Evolutionary conservation across 2,888 invertebrate genomes (phyloP), one percentile per base, ranked within the genome.

Genomic region (Lithophane socia): DNA sequence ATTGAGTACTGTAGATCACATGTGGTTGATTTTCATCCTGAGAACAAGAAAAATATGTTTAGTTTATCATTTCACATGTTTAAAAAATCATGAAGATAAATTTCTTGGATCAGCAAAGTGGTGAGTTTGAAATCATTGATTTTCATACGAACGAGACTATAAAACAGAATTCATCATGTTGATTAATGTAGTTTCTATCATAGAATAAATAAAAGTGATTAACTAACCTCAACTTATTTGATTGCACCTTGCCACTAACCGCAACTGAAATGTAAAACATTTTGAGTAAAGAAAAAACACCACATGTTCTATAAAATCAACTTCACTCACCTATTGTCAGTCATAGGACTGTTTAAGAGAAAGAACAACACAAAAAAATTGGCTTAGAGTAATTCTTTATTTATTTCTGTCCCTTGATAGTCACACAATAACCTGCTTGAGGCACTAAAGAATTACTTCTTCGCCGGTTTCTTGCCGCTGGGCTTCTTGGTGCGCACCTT

Each of bases 391-490:
- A 96, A 96, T 94, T 93, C 95, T 96, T 96, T 96, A 96, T 95
- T 96, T 91, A 88, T 86, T 92, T 88, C 90, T 92, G 96, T 94
- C 94, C 93, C 91, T 92, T 86, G 90, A 91, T 86, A 80, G 90
- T 93, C 92, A 91, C 92, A 93, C 92, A 92, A 92, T 91, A 91
- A 91, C 91, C 91, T 90, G 83, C 84, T 88, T 92, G 91, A 93
- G 93, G 92, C 92, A 95, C 94, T 94, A 94, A 94, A 93, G 95
- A 96, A 96, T 97, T 97, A 97, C 96, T 97, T 97, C 94, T 95
- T 96, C 75, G 95, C 96, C 88, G 97, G 95, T 91, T 96, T 96
- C 94, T 97, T 97, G 88, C 97, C 95, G 85, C 95, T 91, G 63
- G 95, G 92, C 89, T 97, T 94, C 92, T 96, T 96, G 87, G 93